Base-by-base conservation (phyloP, 2,888 invertebrate species). In the Dorcus parallelipipedus region DNA sequence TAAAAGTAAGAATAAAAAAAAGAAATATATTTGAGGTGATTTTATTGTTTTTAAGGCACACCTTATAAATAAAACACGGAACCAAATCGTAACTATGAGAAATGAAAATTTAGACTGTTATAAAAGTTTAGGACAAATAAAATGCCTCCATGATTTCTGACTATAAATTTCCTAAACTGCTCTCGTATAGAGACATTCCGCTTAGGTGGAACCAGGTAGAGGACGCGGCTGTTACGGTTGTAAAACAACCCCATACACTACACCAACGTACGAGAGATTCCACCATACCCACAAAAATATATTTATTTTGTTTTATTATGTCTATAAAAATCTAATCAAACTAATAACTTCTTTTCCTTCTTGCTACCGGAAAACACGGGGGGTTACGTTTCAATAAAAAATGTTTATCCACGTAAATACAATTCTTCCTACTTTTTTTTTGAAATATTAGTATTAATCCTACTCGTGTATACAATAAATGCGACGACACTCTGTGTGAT, bases 61-160 rank as follows among this genome's bases (percentile, higher is more conserved):
- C 56, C 10, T 42, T 20, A 26, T 20, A 38, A 56, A 50, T 50
- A 56, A 56, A 56, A 56, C 51, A 38, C 56, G 38, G 42, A 52
- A 52, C 52, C 20, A 63, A 63, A 63, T 65, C 62, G 60, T 70
- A 69, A 68, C 67, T 59, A 61, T 67, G 61, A 64, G 64, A 71
- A 74, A 75, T 71, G 71, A 73, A 74, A 74, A 71, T 73, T 72
- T 73, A 71, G 71, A 69, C 70, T 68, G 72, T 69, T 71, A 69
- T 75, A 75, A 76, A 76, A 75, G 70, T 74, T 76, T 73, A 73
- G 73, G 66, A 69, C 69, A 72, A 75, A 75, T 76, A 76, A 76
- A 76, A 76, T 72, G 70, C 74, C 74, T 73, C 71, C 74, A 73
- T 74, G 76, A 75, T 76, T 75, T 73, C 71, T 69, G 73, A 73